Evolutionary conservation across 2,888 invertebrate genomes (phyloP).

Genomic region (Elmis aenea): DNA sequence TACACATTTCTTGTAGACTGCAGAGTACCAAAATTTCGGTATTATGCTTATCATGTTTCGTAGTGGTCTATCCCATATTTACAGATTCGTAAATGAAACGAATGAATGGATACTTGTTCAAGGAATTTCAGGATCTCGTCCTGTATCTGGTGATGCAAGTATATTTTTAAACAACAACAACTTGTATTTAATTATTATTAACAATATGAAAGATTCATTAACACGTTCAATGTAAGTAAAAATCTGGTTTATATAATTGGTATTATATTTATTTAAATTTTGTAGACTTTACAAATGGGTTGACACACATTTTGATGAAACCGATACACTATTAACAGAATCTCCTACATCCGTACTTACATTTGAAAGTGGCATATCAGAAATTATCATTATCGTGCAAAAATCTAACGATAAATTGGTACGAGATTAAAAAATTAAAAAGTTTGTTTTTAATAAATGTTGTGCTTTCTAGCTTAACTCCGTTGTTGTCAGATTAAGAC

Average conservation of each 20-base stretch:
- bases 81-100: constrained; percentile 11
- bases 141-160: constrained; percentile 25
- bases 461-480: constrained; percentile 28
- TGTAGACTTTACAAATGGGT: constrained; percentile 37
- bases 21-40: constrained; percentile 10
- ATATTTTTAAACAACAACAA: constrained; percentile 31
- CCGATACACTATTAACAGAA: constrained; percentile 22
- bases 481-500: constrained; percentile 28
- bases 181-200: constrained; percentile 29
- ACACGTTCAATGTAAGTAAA: constrained; percentile 28
- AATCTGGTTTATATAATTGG: too few species aligned
- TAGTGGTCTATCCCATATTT: constrained; percentile 15
- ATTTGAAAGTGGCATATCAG: constrained; percentile 26
- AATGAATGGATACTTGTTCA: constrained; percentile 11
- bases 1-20: constrained; percentile 16
- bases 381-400: constrained; percentile 32
- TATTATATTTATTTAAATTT: constrained; percentile 8
- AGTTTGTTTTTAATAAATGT: constrained; percentile 7
- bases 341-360: constrained; percentile 21
- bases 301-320: constrained; percentile 35
- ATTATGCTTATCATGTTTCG: constrained; percentile 12
- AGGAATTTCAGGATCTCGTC: constrained; percentile 7
- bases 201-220: constrained; percentile 23
- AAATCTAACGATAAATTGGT: constrained; percentile 12
- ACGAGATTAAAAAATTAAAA: constrained; percentile 3